Evolutionary conservation across 2,888 invertebrate species (phyloP), one percentile per base, ranked within the genome.

Genomic region (Thumatha senex): DNA sequence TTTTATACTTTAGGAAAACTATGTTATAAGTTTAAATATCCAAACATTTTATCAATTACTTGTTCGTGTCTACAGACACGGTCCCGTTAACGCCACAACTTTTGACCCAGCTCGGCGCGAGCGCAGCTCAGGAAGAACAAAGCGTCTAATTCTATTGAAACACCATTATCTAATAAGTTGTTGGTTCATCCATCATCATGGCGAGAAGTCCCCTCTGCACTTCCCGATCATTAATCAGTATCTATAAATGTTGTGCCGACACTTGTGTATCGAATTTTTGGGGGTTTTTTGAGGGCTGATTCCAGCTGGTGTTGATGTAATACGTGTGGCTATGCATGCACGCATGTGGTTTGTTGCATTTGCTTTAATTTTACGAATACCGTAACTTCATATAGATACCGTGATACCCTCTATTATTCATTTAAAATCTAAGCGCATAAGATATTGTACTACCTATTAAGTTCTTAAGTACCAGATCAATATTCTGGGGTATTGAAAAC

Each of bases 111-210:
- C 60, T 60, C 66, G 64, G n/a, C 18, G 18, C 18, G 18, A 24
- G 18, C 18, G 18, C 18, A 62, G 61, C 60, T 58, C 66, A 82
- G 68, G 67, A 81, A 84, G 89, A 88, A 90, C 89, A 90, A 90
- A 84, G 83, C 78, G 78, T 70, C 81, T 86, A 88, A 90, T 90
- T 86, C 84, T 86, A 89, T 89, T 84, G 89, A 85, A 87, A 86
- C 82, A 84, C 89, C 80, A 90, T 91, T 89, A 89, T 88, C 89
- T 86, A 87, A 90, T 89, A 91, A 84, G 82, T 76, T 74, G 77
- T 78, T 76, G 72, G 64, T 71, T 74, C 73, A 90, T 91, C 86
- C 79, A 89, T 91, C 91, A 89, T 75, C 69, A 66, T 66, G 70
- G 67, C 73, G 72, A 64, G 80, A 74, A 79, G 83, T 82, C 86